Conservation (phyloP, 2,888 invertebrate species). For the Melanostoma scalare region DNA sequence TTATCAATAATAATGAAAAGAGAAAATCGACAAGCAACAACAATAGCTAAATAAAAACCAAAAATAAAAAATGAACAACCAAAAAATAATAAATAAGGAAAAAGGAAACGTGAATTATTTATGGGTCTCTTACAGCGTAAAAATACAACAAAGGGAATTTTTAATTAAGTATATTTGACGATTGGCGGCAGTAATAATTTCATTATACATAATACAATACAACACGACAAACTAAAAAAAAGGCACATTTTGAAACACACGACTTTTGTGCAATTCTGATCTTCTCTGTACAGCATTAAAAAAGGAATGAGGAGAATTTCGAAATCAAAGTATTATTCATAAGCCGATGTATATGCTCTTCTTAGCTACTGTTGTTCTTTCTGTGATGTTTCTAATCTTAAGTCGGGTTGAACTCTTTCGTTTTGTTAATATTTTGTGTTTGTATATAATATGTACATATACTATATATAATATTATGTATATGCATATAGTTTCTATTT, state of each 20-base stretch:
- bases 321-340: slow-evolving; percentile 56
- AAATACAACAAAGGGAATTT: slow-evolving; percentile 3
- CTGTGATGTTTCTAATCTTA: slow-evolving; percentile 57
- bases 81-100: background rate
- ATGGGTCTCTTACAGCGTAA: slow-evolving; percentile 6
- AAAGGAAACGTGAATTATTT: slow-evolving; percentile 12
- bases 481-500: slow-evolving; percentile 17
- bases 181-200: slow-evolving; percentile 50
- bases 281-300: slow-evolving; percentile 39
- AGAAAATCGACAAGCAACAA: slow-evolving; percentile 68
- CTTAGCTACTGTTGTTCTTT: slow-evolving; percentile 70
- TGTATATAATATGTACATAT: slow-evolving; percentile 12
- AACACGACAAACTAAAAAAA: slow-evolving; percentile 69
- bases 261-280: slow-evolving; percentile 65
- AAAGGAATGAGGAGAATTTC: slow-evolving; percentile 41
- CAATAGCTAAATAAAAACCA: slow-evolving; percentile 67
- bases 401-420: slow-evolving; percentile 33
- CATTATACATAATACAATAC: slow-evolving; percentile 49
- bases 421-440: slow-evolving; percentile 19
- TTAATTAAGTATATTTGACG: slow-evolving; percentile 24
- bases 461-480: slow-evolving; percentile 4
- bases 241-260: slow-evolving; percentile 71
- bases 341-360: slow-evolving; percentile 57
- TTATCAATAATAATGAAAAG: slow-evolving; percentile 45
- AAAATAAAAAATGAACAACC: slow-evolving; percentile 14